phyloP scores from a whole-genome alignment of 2,113 vertebrate genomes.

The Suncus etruscus region DNA sequence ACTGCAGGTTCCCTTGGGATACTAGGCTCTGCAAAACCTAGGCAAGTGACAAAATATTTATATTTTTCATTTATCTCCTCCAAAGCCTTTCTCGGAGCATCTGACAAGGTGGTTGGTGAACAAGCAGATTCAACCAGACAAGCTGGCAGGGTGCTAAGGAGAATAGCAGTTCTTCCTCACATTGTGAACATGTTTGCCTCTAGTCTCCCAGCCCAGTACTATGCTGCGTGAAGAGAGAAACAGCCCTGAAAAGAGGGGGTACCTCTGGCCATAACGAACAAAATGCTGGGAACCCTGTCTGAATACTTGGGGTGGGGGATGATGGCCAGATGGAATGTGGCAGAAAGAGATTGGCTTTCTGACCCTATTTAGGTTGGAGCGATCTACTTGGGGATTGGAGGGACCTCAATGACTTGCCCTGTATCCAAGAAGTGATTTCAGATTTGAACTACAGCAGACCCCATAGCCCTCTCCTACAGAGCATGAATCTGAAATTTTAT shows the following conservation, averaged over 20 bases:
- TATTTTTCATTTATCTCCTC: slow-evolving; percentile 41
- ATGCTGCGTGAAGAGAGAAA: not conserved
- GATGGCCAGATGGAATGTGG: not conserved
- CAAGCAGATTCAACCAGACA: not conserved
- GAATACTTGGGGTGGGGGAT: too few species aligned
- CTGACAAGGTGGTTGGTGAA: slow-evolving; percentile 48
- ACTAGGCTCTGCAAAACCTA: slow-evolving; percentile 39
- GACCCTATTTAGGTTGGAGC: not conserved
- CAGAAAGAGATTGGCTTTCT: not conserved
- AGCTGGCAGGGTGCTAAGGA: slow-evolving; percentile 27
- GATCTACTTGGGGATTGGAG: not conserved
- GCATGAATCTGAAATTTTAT: not conserved
- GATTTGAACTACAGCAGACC: not conserved
- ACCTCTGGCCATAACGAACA: not conserved
- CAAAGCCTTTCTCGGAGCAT: slow-evolving; percentile 42
- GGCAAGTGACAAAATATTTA: slow-evolving; percentile 60
- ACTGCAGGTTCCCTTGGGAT: not conserved
- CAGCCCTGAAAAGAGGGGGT: not conserved
- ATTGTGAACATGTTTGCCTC: too few species aligned
- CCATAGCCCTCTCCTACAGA: not conserved
- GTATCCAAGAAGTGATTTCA: not conserved
- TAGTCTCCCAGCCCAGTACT: not conserved
- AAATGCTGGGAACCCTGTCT: not conserved
- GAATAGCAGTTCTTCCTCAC: not conserved
- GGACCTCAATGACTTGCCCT: not conserved